Evolutionary conservation across 2,888 invertebrate genomes (phyloP).

Genomic region (Callyntrura sp.): DNA sequence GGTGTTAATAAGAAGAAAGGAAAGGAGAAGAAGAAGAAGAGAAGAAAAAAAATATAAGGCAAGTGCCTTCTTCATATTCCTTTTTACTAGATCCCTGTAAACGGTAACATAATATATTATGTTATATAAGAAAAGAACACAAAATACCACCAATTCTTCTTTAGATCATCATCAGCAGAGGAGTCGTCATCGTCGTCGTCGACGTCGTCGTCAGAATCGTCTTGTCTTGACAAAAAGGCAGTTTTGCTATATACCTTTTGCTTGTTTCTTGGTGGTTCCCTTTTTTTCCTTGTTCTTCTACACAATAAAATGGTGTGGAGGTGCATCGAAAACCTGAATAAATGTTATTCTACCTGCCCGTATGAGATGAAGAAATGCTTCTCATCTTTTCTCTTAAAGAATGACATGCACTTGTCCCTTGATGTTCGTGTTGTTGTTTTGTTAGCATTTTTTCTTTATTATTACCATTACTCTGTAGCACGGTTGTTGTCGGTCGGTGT

Average conservation of each 20-base stretch:
- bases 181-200: conserved; percentile 47
- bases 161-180: conserved; percentile 52
- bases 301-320: conserved; percentile 35
- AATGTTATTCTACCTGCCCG: conserved; percentile 4
- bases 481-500: not conserved
- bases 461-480: not conserved
- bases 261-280: conserved; percentile 69
- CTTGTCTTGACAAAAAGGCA: conserved; percentile 64
- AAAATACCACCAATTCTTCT: conserved; percentile 31
- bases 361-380: conserved; percentile 20
- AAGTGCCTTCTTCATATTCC: conserved; percentile 67
- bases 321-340: conserved; percentile 53
- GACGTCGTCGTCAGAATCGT: conserved; percentile 24
- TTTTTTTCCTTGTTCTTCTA: conserved; percentile 62
- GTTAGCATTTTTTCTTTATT: conserved; percentile 51
- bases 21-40: not conserved
- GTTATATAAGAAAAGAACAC: conserved; percentile 9
- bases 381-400: conserved; percentile 18
- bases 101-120: conserved; percentile 22
- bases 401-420: conserved; percentile 73
- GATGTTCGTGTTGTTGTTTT: conserved; percentile 48
- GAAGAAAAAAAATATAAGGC: conserved; percentile 51
- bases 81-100: conserved; percentile 7
- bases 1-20: conserved; percentile 68
- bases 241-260: conserved; percentile 64